Evolutionary conservation across 2,888 invertebrate genomes (phyloP), one percentile per base, ranked within the genome.

Genomic region (Pollenia angustigena): DNA sequence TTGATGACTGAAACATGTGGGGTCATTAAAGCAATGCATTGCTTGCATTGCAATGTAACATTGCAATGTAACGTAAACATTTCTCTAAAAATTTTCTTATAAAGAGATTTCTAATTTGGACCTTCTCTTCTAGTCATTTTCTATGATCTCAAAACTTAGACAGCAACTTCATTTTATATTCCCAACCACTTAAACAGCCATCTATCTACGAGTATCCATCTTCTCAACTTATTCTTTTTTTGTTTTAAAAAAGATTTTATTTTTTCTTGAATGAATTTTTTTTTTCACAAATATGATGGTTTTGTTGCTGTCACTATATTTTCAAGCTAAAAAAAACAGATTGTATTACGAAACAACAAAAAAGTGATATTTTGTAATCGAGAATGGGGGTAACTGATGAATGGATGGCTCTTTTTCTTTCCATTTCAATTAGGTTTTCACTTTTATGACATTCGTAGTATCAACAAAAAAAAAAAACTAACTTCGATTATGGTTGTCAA

Each of bases 361-460:
- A 54, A 23, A 23, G 52, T 23, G 42, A 7, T 44, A 52, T 76
- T 64, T 76, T 64, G 75, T 64, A 64, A 81, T 64, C 64, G 40
- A 56, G 46, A 52, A 81, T 72, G 72, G 7, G 72, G 81, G 72
- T 56, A 81, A 56, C 44, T 64, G 40, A 72, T 64, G 80, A 52
- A 32, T 76, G 10, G 42, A 32, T 32, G 32, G 32, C 6, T 10
- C n/a, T 42, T 18, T 16, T 42, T 42, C 48, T 16, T 23, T 32
- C 9, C 12, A 50, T 75, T 52, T 74, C 18, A 42, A 32, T 32
- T 42, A 6, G 14, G 9, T 23, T 58, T 32, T 48, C 48, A 48
- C 50, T 44, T 2, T 46, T n/a, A 74, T 48, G 48, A 42, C 58
- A 18, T 50, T 18, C 18, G 32, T 32, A 6, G 6, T 32, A 40